These are phyloP conservation scores for Thymelicus lineola DNA, from an alignment of 2,888 invertebrate species.

Conservation along the genomic window DNA sequence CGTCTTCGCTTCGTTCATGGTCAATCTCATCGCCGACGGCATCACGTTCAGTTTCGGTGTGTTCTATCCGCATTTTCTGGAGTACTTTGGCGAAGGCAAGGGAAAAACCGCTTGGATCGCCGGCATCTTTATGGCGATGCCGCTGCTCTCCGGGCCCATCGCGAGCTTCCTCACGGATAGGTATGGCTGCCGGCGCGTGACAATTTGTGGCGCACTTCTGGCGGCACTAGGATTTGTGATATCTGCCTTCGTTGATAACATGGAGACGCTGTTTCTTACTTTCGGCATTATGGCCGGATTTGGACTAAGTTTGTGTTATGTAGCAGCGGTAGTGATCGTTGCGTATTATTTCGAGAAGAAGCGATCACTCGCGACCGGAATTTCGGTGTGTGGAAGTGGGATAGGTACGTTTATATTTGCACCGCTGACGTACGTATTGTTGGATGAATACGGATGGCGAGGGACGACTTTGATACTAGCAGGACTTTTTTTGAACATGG, in stretches of 20 bases:
- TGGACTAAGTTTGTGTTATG: slow-evolving; percentile 94
- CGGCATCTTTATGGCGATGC: slow-evolving; percentile 96
- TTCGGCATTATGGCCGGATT: slow-evolving; percentile 94
- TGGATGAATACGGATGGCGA: slow-evolving; percentile 93
- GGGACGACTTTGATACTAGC: slow-evolving; percentile 93
- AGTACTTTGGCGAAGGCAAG: slow-evolving; percentile 93
- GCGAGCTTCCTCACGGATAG: slow-evolving; percentile 93
- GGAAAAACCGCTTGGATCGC: slow-evolving; percentile 96
- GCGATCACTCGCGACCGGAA: slow-evolving; percentile 93
- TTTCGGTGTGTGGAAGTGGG: slow-evolving; percentile 94
- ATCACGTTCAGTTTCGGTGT: slow-evolving; percentile 97
- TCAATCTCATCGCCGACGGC: slow-evolving; percentile 96
- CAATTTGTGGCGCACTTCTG: slow-evolving; percentile 91
- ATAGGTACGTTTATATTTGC: slow-evolving; percentile 95
- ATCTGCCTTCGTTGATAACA: slow-evolving; percentile 90
- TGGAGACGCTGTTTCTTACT: slow-evolving; percentile 91
- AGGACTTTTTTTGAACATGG: slow-evolving; percentile 92
- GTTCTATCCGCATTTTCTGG: slow-evolving; percentile 93
- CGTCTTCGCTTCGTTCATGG: slow-evolving; percentile 94
- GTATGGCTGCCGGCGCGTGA: slow-evolving; percentile 92
- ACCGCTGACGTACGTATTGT: slow-evolving; percentile 89
- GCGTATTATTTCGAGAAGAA: slow-evolving; percentile 95
- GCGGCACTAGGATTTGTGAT: slow-evolving; percentile 91
- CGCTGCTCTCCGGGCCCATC: slow-evolving; percentile 93
- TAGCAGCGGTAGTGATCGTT: slow-evolving; percentile 95